A percentile compares a stretch with the other conserved stretches of the same genome.
phyloP scores from a whole-genome alignment of 2,888 invertebrate genomes.

The Drosophila monieri region DNA sequence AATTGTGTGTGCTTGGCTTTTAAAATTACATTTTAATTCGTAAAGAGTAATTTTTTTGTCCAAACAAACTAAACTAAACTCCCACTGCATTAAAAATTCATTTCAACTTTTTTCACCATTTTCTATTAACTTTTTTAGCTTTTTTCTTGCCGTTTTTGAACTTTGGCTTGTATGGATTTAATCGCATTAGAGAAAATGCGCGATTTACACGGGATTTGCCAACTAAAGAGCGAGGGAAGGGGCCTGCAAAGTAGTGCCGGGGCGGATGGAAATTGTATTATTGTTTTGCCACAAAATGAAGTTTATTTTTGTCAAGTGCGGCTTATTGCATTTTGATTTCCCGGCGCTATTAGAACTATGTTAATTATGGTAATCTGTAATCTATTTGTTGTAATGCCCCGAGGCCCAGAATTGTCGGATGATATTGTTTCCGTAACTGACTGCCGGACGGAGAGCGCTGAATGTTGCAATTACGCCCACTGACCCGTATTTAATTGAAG shows the following conservation, averaged over 20 bases:
- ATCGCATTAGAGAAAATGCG: constrained; percentile 48
- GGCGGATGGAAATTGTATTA: constrained; percentile 3
- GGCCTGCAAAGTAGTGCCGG: neutral
- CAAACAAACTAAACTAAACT: too few relatives aligned
- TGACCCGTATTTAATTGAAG: constrained; percentile 24
- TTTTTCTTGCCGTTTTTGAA: constrained; percentile 5
- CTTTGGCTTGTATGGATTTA: constrained; percentile 17
- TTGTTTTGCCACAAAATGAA: constrained; percentile 28
- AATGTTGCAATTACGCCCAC: constrained; percentile 11
- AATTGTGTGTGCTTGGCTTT: too few relatives aligned
- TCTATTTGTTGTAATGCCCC: constrained; percentile 12
- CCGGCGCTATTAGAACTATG: constrained; percentile 54
- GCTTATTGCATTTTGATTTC: constrained; percentile 21
- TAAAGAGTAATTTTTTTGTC: too few relatives aligned
- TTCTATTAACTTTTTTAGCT: constrained; percentile 8
- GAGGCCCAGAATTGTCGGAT: constrained; percentile 15
- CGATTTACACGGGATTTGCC: constrained; percentile 47
- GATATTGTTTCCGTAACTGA: constrained; percentile 30
- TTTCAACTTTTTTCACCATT: constrained; percentile 4
- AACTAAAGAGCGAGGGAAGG: constrained; percentile 3
- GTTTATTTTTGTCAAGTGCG: constrained; percentile 15
- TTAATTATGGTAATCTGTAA: constrained; percentile 58
- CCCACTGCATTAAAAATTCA: neutral
- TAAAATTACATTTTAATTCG: too few relatives aligned
- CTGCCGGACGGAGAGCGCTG: constrained; percentile 13